Percentiles rank a stretch among this genome's conserved stretches.
Evolutionary conservation across 2,797 vertebrate species (phyloP).

Genomic region (Lates japonicus): DNA sequence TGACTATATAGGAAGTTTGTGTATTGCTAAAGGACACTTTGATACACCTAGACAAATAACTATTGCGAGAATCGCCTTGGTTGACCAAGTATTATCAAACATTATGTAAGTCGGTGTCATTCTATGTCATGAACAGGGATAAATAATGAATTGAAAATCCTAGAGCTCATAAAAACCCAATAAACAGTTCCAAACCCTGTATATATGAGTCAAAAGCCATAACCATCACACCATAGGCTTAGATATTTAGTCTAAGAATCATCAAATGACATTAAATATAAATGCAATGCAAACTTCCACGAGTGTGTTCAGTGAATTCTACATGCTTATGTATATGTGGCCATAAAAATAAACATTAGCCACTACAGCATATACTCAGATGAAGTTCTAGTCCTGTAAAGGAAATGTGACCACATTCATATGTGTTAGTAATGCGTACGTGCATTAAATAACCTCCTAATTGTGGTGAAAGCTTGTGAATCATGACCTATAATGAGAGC

Average conservation of each 20-base stretch:
- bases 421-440: not conserved
- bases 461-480: constrained; percentile 8
- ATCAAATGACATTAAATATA: not conserved
- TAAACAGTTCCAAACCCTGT: not conserved
- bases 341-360: not conserved
- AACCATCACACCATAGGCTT: no score
- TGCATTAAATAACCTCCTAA: not conserved
- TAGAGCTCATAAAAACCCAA: constrained; percentile 14
- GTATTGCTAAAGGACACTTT: not conserved
- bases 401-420: not conserved
- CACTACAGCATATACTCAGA: not conserved
- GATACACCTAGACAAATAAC: not conserved
- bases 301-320: not conserved
- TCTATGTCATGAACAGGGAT: not conserved
- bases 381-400: not conserved
- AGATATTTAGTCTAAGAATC: not conserved
- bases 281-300: not conserved
- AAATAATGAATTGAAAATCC: not conserved
- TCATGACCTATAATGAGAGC: not conserved
- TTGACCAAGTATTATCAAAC: not conserved
- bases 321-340: no score
- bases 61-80: not conserved
- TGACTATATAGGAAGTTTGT: accelerated
- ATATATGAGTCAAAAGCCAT: no score
- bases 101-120: not conserved